These are phyloP conservation scores for Limanda limanda DNA, from an alignment of 2,113 vertebrate genomes.

Conservation along the genomic window DNA sequence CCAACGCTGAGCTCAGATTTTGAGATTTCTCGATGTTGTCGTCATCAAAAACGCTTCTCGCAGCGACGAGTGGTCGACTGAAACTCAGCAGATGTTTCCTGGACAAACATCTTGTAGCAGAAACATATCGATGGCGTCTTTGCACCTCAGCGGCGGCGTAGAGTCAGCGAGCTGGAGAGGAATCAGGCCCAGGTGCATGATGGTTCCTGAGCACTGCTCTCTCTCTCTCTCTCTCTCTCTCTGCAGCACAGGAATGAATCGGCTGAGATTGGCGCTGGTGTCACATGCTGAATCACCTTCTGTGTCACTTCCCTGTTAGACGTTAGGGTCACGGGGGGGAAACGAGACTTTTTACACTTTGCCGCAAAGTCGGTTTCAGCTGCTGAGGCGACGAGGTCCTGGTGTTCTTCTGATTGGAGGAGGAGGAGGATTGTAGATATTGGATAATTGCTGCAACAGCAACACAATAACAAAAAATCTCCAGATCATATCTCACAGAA, in stretches of 20 bases:
- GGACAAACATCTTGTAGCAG: slow-evolving; percentile 24
- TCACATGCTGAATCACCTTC: slow-evolving; percentile 1
- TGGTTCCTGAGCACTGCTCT: too few species aligned
- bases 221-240: too few species aligned
- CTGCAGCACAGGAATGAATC: too few species aligned
- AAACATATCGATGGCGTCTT: neutral
- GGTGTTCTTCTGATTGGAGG: neutral
- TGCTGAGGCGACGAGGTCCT: neutral
- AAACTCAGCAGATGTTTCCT: neutral
- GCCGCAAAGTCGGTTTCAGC: too few species aligned
- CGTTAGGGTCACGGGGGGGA: neutral
- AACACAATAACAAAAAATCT: slow-evolving; percentile 36
- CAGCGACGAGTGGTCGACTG: neutral
- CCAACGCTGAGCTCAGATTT: neutral
- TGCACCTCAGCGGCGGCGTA: too few species aligned
- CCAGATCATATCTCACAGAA: slow-evolving; percentile 28
- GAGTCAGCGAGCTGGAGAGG: too few species aligned
- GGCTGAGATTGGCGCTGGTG: too few species aligned
- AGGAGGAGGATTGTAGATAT: slow-evolving; percentile 54
- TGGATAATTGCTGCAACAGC: slow-evolving; percentile 55
- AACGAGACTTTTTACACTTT: slow-evolving; percentile 4
- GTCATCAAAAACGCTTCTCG: neutral
- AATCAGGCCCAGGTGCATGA: too few species aligned
- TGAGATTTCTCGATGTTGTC: neutral
- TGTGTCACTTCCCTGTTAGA: neutral